Percentiles rank a stretch among this genome's conserved stretches.
These are phyloP conservation scores for Sus cebifrons DNA, from an alignment of 2,797 vertebrate species.

Conservation along the genomic window DNA sequence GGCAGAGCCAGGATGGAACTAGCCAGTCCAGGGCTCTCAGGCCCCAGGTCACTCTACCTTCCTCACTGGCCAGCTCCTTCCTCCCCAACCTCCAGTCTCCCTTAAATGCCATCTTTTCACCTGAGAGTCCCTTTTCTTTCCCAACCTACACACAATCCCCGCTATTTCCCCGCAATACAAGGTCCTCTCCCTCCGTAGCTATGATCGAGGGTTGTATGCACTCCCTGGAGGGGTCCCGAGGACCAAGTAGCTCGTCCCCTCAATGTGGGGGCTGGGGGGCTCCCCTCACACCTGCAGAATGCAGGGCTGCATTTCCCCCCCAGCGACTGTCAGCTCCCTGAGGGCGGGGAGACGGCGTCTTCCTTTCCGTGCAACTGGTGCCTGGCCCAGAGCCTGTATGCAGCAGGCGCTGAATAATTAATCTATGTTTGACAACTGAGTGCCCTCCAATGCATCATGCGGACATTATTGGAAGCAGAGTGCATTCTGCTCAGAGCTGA, in stretches of 20 bases:
- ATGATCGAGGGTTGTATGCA: fast-evolving
- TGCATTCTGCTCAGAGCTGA: not conserved
- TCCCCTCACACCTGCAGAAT: not conserved
- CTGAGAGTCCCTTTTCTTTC: not conserved
- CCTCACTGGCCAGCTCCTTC: too few species aligned
- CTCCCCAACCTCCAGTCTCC: not conserved
- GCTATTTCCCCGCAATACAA: fast-evolving
- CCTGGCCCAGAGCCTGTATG: not conserved
- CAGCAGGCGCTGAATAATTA: not conserved
- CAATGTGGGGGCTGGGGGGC: fast-evolving
- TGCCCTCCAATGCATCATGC: not conserved
- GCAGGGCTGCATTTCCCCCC: not conserved
- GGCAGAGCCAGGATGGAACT: not conserved
- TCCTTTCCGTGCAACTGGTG: not conserved
- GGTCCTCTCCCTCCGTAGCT: not conserved
- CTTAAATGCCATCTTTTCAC: not conserved
- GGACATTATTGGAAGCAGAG: not conserved
- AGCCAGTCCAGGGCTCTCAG: not conserved
- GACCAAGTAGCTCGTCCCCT: not conserved
- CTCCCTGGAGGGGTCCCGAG: not conserved
- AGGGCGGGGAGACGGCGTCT: fast-evolving
- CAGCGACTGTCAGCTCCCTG: not conserved
- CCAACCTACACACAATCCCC: too few species aligned
- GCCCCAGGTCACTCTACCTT: too few species aligned
- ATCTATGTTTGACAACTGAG: not conserved